Conservation (phyloP, 2,113 vertebrate genomes). For the Pseudolaguvia tuberculata region DNA sequence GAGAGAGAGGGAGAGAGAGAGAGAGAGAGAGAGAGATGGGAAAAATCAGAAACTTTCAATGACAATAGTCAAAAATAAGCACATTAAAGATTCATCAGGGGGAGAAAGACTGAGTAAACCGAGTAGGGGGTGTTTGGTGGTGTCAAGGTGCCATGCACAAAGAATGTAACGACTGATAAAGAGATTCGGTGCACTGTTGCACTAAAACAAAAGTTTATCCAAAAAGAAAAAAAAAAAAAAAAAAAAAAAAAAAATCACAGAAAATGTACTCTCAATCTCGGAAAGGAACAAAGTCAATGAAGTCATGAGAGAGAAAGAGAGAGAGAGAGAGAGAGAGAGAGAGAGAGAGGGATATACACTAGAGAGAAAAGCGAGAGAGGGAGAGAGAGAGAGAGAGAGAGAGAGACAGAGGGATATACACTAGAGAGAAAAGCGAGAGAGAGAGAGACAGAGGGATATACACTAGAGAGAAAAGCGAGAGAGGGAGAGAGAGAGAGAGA, state of each 20-base stretch:
- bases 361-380: neutral
- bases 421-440: too few relatives aligned
- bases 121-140: neutral
- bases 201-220: too few relatives aligned
- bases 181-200: neutral
- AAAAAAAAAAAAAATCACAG: neutral
- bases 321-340: neutral
- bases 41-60: constrained; percentile 12
- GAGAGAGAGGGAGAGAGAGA: neutral
- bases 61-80: constrained; percentile 28
- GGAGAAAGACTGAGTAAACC: constrained; percentile 4
- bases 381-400: too few relatives aligned
- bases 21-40: too few relatives aligned
- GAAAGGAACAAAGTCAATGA: neutral
- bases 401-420: too few relatives aligned
- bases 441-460: too few relatives aligned
- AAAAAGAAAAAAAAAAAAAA: neutral
- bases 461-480: too few relatives aligned
- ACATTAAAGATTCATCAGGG: constrained; percentile 30
- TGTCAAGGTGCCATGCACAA: neutral
- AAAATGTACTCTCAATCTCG: neutral
- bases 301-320: neutral
- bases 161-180: neutral
- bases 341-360: neutral
- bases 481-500: neutral